phyloP scores from a whole-genome alignment of 2,113 vertebrate species.

The Lepus americanus region DNA sequence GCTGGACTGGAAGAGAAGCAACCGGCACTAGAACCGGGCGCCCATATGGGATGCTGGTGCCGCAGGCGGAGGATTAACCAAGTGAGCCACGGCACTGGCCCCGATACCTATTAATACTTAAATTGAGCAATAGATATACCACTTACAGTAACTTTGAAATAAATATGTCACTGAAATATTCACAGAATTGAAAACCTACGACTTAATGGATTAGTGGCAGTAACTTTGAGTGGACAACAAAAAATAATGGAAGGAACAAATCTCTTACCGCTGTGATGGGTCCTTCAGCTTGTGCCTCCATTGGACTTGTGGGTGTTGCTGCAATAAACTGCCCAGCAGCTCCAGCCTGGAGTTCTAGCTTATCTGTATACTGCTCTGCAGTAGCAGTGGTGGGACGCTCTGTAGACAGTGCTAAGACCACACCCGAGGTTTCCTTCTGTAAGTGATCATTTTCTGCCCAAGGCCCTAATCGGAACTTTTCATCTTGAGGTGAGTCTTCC shows the following conservation, averaged over 20 bases:
- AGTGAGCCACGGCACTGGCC: no score
- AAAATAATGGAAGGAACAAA: background rate
- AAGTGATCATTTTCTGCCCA: slow-evolving; percentile 81
- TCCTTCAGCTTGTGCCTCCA: slow-evolving; percentile 96
- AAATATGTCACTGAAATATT: no score
- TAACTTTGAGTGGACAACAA: background rate
- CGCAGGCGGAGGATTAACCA: no score
- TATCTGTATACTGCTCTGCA: slow-evolving; percentile 89
- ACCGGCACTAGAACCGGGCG: no score
- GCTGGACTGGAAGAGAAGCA: no score
- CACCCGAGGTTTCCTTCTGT: slow-evolving; percentile 83
- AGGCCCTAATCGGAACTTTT: slow-evolving; percentile 83
- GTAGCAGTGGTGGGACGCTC: slow-evolving; percentile 82
- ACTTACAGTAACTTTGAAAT: no score
- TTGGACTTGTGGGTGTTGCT: slow-evolving; percentile 94
- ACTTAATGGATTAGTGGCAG: background rate
- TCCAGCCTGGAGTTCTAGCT: slow-evolving; percentile 92
- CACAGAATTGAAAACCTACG: no score
- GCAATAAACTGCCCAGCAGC: slow-evolving; percentile 89
- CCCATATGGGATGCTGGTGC: no score
- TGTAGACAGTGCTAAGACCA: slow-evolving; percentile 81
- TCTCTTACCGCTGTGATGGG: slow-evolving; percentile 95
- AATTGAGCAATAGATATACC: no score
- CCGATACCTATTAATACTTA: no score
- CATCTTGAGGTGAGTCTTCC: slow-evolving; percentile 90